phyloP scores from a whole-genome alignment of 2,113 vertebrate species.

The Himantopus leucocephalus region DNA sequence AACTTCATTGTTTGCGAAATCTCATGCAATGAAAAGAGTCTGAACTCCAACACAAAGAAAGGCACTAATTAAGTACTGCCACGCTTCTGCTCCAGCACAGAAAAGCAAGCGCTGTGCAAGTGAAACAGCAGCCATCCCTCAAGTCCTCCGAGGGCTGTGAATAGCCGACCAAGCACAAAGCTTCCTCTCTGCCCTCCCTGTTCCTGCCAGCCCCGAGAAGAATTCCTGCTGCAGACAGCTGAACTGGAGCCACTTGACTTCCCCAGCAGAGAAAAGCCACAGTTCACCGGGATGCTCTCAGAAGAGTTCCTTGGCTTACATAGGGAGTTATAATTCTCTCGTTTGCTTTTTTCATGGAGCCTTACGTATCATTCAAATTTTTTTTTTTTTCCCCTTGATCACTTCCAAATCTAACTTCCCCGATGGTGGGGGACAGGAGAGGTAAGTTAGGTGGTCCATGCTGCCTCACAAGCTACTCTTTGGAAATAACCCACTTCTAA shows the following conservation, averaged over 20 bases:
- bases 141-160: neutral
- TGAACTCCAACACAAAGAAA: neutral
- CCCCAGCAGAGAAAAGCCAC: neutral
- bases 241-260: neutral
- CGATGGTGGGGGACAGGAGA: neutral
- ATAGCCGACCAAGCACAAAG: neutral
- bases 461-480: neutral
- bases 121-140: neutral
- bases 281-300: fast-evolving
- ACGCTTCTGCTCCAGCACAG: fast-evolving
- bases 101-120: neutral
- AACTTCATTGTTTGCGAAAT: neutral
- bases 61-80: neutral
- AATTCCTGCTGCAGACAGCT: neutral
- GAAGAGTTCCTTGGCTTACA: neutral
- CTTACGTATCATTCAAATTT: neutral
- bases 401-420: neutral
- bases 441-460: neutral
- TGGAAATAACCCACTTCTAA: neutral
- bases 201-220: neutral
- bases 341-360: neutral
- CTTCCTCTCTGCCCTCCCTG: neutral
- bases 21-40: neutral
- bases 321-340: neutral
- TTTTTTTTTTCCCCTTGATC: fast-evolving